Evolutionary conservation across 2,797 vertebrate genomes (phyloP).

Genomic region (Tokudaia tokunoshimensis): DNA sequence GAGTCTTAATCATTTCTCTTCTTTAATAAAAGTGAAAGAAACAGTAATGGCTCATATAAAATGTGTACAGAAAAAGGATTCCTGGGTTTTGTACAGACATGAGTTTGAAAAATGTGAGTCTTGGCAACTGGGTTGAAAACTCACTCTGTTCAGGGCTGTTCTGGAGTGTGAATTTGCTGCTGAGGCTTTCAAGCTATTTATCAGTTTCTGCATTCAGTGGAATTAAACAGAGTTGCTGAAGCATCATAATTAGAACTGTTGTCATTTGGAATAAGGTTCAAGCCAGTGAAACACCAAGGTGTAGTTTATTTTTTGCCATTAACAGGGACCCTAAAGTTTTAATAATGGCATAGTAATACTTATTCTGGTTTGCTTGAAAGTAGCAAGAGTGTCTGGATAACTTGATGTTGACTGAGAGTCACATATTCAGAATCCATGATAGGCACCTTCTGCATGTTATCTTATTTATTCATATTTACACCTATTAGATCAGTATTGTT

Average conservation of each 20-base stretch:
- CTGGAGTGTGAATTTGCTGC: slow-evolving; percentile 45
- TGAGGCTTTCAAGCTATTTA: slow-evolving; percentile 55
- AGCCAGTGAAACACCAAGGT: slow-evolving; percentile 7
- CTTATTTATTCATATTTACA: slow-evolving; percentile 16
- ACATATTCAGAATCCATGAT: background rate
- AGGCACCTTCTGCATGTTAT: background rate
- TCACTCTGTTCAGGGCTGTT: slow-evolving; percentile 41
- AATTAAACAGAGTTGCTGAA: slow-evolving; percentile 52
- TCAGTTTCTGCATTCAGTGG: slow-evolving; percentile 2
- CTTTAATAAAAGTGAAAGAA: slow-evolving; percentile 75
- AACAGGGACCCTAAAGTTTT: slow-evolving; percentile 24
- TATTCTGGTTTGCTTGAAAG: background rate
- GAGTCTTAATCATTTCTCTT: slow-evolving; percentile 73
- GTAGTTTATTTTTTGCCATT: slow-evolving; percentile 1
- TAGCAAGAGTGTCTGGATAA: slow-evolving; percentile 14
- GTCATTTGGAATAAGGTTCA: slow-evolving; percentile 7
- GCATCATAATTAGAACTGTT: slow-evolving; percentile 45
- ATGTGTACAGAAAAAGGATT: slow-evolving; percentile 24
- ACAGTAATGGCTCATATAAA: slow-evolving; percentile 50
- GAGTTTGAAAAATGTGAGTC: slow-evolving; percentile 38
- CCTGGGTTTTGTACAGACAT: slow-evolving; percentile 47
- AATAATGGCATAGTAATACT: background rate
- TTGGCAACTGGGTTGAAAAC: slow-evolving; percentile 51
- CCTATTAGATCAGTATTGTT: background rate
- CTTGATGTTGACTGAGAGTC: background rate